These are phyloP conservation scores for Crossaster papposus DNA, from an alignment of 53 echinoderm and acorn worm species.

Conservation along the genomic window DNA sequence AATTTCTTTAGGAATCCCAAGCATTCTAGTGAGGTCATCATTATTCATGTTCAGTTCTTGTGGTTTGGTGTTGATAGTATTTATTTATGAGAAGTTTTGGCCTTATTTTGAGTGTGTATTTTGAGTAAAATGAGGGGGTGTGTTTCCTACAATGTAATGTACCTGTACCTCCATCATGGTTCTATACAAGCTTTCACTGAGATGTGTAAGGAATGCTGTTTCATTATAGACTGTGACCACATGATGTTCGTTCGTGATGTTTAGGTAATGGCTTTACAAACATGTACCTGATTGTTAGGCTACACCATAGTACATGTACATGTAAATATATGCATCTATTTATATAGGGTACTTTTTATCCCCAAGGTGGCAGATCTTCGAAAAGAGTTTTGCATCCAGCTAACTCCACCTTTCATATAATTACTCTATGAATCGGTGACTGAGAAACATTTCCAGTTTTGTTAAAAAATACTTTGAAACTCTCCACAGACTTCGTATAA, in stretches of 20 bases:
- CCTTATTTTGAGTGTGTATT: background rate
- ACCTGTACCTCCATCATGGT: too few relatives aligned
- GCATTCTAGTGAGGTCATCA: constrained; percentile 2
- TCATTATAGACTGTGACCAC: constrained; percentile 60
- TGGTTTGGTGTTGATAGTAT: background rate
- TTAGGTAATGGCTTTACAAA: background rate
- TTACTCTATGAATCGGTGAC: too few relatives aligned
- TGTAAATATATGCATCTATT: background rate
- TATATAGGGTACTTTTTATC: too few relatives aligned
- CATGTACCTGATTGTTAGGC: background rate
- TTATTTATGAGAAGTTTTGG: background rate
- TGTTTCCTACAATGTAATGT: background rate
- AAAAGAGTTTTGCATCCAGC: too few relatives aligned
- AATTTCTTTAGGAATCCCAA: constrained; percentile 42
- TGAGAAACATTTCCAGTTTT: too few relatives aligned
- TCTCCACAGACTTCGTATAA: too few relatives aligned
- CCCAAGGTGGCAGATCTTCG: too few relatives aligned
- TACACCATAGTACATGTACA: background rate
- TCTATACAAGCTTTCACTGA: constrained; percentile 15
- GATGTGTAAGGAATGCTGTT: constrained; percentile 47
- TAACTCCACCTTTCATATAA: too few relatives aligned
- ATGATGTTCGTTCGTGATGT: constrained; percentile 35
- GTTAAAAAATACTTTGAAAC: too few relatives aligned
- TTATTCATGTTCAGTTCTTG: constrained; percentile 1
- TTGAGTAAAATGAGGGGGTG: constrained; percentile 5